A percentile compares a stretch with the other conserved stretches of the same genome.
Evolutionary conservation across 2,113 vertebrate genomes (phyloP).

Genomic region (Mormyrus iriodes): DNA sequence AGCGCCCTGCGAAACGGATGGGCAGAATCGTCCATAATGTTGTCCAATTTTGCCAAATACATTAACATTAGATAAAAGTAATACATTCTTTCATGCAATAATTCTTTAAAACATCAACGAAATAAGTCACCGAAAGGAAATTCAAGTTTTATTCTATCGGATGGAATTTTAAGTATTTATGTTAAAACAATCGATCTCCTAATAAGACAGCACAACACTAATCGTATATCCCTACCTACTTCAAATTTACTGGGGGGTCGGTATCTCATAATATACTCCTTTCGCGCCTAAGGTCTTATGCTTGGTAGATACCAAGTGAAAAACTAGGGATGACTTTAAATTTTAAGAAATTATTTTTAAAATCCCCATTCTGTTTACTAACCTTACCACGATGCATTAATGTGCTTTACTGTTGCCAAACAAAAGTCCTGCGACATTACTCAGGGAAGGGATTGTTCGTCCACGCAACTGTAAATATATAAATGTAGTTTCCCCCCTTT

Average conservation of each 20-base stretch:
- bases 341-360: neutral
- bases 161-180: neutral
- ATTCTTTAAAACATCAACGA: neutral
- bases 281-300: conserved; percentile 55
- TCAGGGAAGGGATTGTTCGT: neutral
- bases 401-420: neutral
- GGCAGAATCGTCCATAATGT: neutral
- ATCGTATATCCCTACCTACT: neutral
- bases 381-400: neutral
- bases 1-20: neutral
- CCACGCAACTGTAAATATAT: neutral
- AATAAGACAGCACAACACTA: neutral
- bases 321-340: neutral
- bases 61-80: neutral
- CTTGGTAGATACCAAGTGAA: conserved; percentile 40
- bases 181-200: neutral
- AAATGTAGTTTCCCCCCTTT: conserved; percentile 15
- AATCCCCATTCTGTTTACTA: neutral
- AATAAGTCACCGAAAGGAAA: neutral
- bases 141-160: neutral
- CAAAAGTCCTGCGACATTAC: neutral
- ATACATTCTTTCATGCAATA: neutral
- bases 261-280: neutral
- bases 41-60: neutral
- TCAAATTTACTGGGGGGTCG: neutral